Evolutionary conservation across 37 sponge, comb jelly and placozoan species (phyloP), one percentile per base, ranked within the genome.

Genomic region (Spongilla lacustris): DNA sequence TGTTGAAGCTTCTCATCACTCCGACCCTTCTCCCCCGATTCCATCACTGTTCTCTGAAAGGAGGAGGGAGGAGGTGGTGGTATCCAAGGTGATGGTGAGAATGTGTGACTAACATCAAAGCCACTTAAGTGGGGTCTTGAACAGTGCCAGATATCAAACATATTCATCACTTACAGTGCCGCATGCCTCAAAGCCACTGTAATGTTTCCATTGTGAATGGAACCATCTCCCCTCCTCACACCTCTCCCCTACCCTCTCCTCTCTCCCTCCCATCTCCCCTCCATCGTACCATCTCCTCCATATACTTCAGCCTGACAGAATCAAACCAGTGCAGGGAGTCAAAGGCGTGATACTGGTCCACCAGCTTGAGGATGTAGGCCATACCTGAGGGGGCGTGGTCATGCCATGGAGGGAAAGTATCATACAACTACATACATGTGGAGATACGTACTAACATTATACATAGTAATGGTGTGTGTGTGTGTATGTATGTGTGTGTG

Each of bases 281-380:
- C 3, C 41, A 3, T 41, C 41, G 38, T 29, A 94, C 96, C 92
- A 86, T 81, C 11, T 98, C 99, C 27, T 76, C 83, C 72, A 75
- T 34, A 36, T 91, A 92, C 81, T 96, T 98, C 29, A 34, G 72
- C 31, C 73, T 86, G 71, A 98, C 92, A 68, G 97, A 94, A 25
- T 91, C 88, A 48, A 96, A 95, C 99, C 99, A 98, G 83, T 98
- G 99, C 23, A 98, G 90, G 34, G 99, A 98, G 79, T 98, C 99
- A 86, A 98, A 98, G 27, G 91, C 96, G 68, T 92, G 88, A 74
- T 98, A 96, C 93, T 98, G 96, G 67, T 98, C 99, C 34, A 98
- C 91, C 76, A 98, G 91, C 76, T 98, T 98, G 66, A 98, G 84
- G 69, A 98, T 96, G 84, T 98, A 98, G 28, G 99, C 99, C 81